Evolutionary conservation across 2,113 vertebrate species (phyloP).

Genomic region (Leptobrachium ailaonicum): DNA sequence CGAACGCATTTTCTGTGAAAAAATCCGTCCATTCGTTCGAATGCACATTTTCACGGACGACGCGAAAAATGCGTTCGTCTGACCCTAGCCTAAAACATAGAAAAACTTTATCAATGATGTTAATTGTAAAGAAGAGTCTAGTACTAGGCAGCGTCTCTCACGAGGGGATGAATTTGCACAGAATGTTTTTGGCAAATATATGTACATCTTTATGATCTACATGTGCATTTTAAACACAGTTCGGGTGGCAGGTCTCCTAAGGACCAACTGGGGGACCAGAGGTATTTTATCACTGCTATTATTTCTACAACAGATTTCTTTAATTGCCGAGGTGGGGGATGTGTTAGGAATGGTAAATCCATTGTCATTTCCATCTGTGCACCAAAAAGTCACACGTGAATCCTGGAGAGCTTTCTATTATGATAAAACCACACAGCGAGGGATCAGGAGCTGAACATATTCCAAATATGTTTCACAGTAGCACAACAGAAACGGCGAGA

Average conservation of each 20-base stretch:
- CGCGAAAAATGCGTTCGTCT: too few species aligned
- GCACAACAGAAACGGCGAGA: neutral
- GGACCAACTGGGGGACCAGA: neutral
- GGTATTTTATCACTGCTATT: neutral
- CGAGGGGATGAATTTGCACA: too few species aligned
- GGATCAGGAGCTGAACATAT: slow-evolving; percentile 6
- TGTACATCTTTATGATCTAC: too few species aligned
- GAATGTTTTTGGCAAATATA: too few species aligned
- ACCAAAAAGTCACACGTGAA: slow-evolving; percentile 22
- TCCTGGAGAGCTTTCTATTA: neutral
- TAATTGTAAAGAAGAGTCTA: too few species aligned
- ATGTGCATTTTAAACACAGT: too few species aligned
- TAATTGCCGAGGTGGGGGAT: slow-evolving; percentile 26
- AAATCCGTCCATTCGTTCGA: too few species aligned
- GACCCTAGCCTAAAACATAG: too few species aligned
- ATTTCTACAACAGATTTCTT: slow-evolving; percentile 29
- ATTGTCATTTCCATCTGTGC: slow-evolving; percentile 11
- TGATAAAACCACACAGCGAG: slow-evolving; percentile 25
- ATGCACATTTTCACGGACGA: too few species aligned
- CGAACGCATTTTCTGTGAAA: too few species aligned
- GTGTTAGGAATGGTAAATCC: slow-evolving; percentile 25
- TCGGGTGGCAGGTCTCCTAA: neutral
- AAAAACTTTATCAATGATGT: too few species aligned
- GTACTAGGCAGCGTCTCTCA: too few species aligned
- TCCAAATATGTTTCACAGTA: neutral